These are phyloP conservation scores for Marmota flaviventris DNA, from an alignment of 2,113 vertebrate species.

Conservation along the genomic window DNA sequence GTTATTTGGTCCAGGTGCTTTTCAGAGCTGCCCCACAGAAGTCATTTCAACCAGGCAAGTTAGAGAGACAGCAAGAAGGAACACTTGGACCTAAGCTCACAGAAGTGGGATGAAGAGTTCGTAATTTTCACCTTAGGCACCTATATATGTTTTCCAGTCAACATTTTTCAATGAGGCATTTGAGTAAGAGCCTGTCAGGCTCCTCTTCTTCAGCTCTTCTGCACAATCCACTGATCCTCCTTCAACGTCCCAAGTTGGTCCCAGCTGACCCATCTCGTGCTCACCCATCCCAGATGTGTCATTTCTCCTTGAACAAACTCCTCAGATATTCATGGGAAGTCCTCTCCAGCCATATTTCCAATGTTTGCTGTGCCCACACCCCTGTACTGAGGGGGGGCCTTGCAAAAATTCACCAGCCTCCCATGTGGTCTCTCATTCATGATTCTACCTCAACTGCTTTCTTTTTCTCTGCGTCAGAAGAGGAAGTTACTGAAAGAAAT, in stretches of 20 bases:
- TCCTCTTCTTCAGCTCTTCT: not conserved
- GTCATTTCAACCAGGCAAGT: not conserved
- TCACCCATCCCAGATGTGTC: not conserved
- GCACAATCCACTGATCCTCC: accelerated
- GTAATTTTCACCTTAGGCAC: not conserved
- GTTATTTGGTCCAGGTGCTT: not conserved
- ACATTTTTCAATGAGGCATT: not conserved
- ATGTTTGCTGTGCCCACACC: accelerated
- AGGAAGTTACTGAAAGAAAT: not conserved
- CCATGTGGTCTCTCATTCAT: not conserved
- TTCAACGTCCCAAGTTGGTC: accelerated
- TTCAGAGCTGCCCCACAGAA: not conserved
- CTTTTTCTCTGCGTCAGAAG: not conserved
- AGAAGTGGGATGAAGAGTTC: not conserved
- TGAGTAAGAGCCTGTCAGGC: not conserved
- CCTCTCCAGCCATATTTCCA: not conserved
- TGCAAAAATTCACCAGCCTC: not conserved
- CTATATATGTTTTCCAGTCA: not conserved
- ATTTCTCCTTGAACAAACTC: accelerated
- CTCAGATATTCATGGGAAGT: no score
- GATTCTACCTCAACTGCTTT: not conserved
- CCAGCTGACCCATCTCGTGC: not conserved
- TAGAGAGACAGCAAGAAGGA: not conserved
- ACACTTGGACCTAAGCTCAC: not conserved
- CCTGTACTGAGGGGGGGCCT: not conserved